These are phyloP conservation scores for Montipora cactus DNA, from an alignment of 64 coral and sea anemone genomes.

Conservation along the genomic window DNA sequence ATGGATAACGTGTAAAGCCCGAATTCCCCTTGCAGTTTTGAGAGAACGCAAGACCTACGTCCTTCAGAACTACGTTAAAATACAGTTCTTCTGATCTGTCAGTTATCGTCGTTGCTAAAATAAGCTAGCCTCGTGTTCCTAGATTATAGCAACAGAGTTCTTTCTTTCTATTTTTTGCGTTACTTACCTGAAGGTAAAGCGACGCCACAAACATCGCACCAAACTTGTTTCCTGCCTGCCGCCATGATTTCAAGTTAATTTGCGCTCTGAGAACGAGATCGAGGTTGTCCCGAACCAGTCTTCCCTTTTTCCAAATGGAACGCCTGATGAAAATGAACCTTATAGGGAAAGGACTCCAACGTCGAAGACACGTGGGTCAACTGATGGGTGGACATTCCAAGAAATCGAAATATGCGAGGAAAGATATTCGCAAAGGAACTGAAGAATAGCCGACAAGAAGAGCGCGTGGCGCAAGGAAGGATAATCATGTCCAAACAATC, in stretches of 20 bases:
- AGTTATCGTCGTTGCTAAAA: too few species aligned
- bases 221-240: constrained; percentile 5
- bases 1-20: too few species aligned
- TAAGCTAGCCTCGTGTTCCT: too few species aligned
- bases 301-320: neutral
- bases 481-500: neutral
- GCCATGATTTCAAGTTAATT: constrained; percentile 13
- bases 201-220: constrained; percentile 67
- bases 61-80: too few species aligned
- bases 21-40: too few species aligned
- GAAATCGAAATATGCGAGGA: neutral
- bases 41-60: too few species aligned
- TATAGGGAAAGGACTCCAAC: neutral
- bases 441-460: neutral
- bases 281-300: neutral
- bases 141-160: neutral
- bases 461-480: neutral
- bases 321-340: neutral
- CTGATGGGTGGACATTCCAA: too few species aligned
- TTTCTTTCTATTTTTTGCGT: neutral
- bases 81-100: too few species aligned
- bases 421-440: neutral
- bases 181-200: constrained; percentile 58
- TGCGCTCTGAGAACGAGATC: neutral
- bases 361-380: too few species aligned